Evolutionary conservation across 2,113 vertebrate species (phyloP), one percentile per base, ranked within the genome.

Genomic region (Sinocyclocheilus anophthalmus): DNA sequence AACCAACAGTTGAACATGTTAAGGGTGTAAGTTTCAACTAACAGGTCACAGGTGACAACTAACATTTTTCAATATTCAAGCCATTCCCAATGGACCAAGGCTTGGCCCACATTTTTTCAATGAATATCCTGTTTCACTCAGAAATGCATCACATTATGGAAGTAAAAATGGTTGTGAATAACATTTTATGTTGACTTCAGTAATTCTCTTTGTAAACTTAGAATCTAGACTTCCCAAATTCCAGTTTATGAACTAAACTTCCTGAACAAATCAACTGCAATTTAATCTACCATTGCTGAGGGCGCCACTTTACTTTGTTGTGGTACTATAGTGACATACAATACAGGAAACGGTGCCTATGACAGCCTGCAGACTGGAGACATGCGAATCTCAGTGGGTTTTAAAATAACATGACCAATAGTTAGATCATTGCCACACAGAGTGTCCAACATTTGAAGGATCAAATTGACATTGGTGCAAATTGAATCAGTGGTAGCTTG

Each of bases 271-370:
- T 78, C 53, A 57, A 57, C 18, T 37, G 39, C 70, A 73, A 57
- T 11, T 33, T 10, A 77, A 55, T 77, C 16, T 37, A 57, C 50
- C 76, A 57, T 57, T 57, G 50, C 26, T 37, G 4, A 57, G 50
- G 50, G 76, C 16, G 3, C 2, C 16, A 37, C 26, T 57, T 55
- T 11, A 20, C 76, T 57, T 57, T 78, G 14, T 30, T 78, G 76
- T 78, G 76, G 53, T 12, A 33, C 26, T 59, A 37, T 59, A 79
- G 76, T n/a, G 53, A 57, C 53, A 78, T 22, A 42, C 57, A 24
- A 45, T 24, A 42, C 77, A 63, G 77, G 77, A 80, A 80, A 61
- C 50, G 8, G 76, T 37, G 50, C 57, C 77, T 45, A 61, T 80
- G 57, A 18, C 53, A 30, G 26, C 10, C 76, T 55, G 30, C 26